Evolutionary conservation across 1,140 invertebrate species (phyloP), one percentile per base, ranked within the genome.

Genomic region (Hirudo medicinalis): DNA sequence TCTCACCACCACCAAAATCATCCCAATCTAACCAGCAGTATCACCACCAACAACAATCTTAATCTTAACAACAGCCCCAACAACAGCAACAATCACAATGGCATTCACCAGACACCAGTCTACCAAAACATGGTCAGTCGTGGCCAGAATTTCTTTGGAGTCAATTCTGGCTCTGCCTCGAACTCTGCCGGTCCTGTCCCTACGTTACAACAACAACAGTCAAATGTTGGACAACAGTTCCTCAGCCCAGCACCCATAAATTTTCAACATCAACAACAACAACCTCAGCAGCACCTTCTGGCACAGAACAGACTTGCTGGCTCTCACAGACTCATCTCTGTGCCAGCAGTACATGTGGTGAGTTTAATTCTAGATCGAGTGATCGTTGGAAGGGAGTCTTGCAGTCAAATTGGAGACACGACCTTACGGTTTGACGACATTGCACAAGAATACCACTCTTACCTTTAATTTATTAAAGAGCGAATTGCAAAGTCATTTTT

Each of bases 81-180:
- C 86, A 71, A 82, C 86, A 67, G 82, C 85, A 73, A 49, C 43
- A 49, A 49, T 49, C 43, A 49, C 43, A 49, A 9, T 49, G 43
- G 85, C 87, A 49, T 49, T 49, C 43, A 49, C 11, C 43, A 49
- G 43, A 9, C 43, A 17, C 43, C 43, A 11, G 43, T 49, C 43
- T 49, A 49, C 43, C 43, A 49, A 49, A 49, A 49, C 43, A 17
- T 49, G 43, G 43, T 49, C 9, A 17, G 43, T 49, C 43, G 43
- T 17, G 43, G 43, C 43, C 43, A 49, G 43, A 49, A 49, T 49
- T 49, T 49, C 43, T 49, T 49, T 17, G 43, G 43, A 9, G 43
- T 49, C 43, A 13, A 13, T 17, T 49, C 43, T 1, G 43, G 43
- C 15, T 49, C 43, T 1, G 43, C 43, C 43, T 49, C 43, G 13